A percentile compares a stretch with the other conserved stretches of the same genome.
Evolutionary conservation across 2,113 vertebrate species (phyloP).

Genomic region (Cebidichthys violaceus): DNA sequence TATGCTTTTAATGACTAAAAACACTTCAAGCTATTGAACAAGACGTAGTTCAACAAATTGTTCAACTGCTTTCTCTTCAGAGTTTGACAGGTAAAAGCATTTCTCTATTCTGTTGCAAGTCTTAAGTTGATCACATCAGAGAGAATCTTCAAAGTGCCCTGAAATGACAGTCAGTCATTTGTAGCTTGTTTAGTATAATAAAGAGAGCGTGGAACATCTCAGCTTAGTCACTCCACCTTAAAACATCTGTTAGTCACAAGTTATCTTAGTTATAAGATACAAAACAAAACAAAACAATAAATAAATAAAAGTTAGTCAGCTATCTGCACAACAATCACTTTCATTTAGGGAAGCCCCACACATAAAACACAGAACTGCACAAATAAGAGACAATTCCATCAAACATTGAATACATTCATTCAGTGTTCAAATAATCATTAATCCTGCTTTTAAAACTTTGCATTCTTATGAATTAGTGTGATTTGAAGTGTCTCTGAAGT

Average conservation of each 20-base stretch:
- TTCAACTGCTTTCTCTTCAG: not conserved
- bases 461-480: too few relatives aligned
- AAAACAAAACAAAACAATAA: too few relatives aligned
- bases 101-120: constrained; percentile 8
- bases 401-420: not conserved
- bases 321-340: too few relatives aligned
- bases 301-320: not conserved
- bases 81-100: constrained; percentile 14
- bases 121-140: not conserved
- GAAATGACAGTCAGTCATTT: constrained; percentile 1
- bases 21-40: not conserved
- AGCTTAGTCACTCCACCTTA: not conserved
- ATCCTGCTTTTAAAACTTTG: not conserved
- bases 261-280: not conserved
- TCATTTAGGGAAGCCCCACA: too few relatives aligned
- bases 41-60: not conserved
- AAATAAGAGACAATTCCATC: not conserved
- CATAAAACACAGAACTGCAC: not conserved
- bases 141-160: constrained; percentile 7
- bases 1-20: not conserved
- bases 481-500: too few relatives aligned
- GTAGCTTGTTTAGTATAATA: not conserved
- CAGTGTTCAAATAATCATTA: not conserved
- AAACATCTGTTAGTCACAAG: not conserved
- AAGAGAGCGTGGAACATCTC: not conserved